Percentiles rank a stretch among this genome's conserved stretches.
phyloP scores from a whole-genome alignment of 2,888 invertebrate genomes.

The Microchrysa polita region DNA sequence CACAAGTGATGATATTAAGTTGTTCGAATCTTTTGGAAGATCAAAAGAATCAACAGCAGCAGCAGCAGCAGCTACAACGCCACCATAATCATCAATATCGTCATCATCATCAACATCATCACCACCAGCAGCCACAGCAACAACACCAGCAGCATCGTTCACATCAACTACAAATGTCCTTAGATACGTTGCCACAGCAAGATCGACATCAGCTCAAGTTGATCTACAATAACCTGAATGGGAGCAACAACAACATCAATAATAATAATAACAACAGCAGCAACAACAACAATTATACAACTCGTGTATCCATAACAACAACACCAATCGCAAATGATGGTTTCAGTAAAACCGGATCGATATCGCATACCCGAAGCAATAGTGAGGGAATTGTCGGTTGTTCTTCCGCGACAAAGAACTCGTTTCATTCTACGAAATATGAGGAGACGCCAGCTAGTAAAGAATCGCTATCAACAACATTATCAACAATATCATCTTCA shows the following conservation, averaged over 20 bases:
- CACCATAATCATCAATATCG: constrained; percentile 38
- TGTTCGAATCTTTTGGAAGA: constrained; percentile 59
- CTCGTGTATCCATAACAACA: background rate
- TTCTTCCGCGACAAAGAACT: background rate
- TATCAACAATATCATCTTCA: constrained; percentile 35
- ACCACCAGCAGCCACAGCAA: constrained; percentile 40
- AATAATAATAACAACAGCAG: constrained; percentile 51
- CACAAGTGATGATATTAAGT: constrained; percentile 63
- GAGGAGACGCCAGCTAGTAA: constrained; percentile 56
- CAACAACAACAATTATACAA: constrained; percentile 44
- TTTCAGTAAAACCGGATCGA: constrained; percentile 36
- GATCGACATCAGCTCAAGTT: constrained; percentile 22
- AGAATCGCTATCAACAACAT: constrained; percentile 55
- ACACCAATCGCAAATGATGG: constrained; percentile 39
- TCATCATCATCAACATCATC: constrained; percentile 47
- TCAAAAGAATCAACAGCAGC: constrained; percentile 51
- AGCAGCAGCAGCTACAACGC: constrained; percentile 51
- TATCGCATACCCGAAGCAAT: constrained; percentile 17
- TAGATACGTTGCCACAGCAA: constrained; percentile 2
- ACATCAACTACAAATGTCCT: too few species aligned
- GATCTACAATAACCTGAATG: constrained; percentile 32
- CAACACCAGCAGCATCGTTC: constrained; percentile 1
- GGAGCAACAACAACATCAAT: constrained; percentile 52
- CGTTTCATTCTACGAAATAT: constrained; percentile 50
- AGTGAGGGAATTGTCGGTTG: constrained; percentile 7